Conservation (phyloP, 2,888 invertebrate genomes). For the Acleris emargana region DNA sequence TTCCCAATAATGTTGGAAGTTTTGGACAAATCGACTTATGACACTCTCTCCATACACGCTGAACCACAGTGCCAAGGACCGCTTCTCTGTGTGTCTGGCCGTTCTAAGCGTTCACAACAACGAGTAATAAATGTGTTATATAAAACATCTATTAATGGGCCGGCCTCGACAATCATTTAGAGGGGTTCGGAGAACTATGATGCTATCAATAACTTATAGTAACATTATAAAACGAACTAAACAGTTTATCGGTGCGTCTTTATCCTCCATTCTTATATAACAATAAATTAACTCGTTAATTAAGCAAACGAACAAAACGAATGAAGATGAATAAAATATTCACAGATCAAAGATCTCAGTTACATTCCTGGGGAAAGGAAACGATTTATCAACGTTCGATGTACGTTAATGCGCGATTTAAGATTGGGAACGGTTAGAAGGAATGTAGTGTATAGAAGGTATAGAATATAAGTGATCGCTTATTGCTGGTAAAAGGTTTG, state of each 20-base stretch:
- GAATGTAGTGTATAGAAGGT: conserved; percentile 3
- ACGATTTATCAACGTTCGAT: conserved; percentile 26
- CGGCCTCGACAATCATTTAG: conserved; percentile 10
- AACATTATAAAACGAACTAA: conserved; percentile 36
- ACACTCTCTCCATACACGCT: too few species aligned
- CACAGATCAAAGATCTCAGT: conserved; percentile 19
- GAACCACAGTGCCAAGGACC: too few species aligned
- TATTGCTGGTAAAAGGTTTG: conserved; percentile 27
- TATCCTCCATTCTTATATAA: conserved; percentile 41
- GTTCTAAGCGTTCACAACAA: background rate
- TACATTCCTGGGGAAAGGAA: conserved; percentile 26
- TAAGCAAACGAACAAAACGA: conserved; percentile 24
- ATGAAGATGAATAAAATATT: conserved; percentile 22
- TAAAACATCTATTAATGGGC: conserved; percentile 25
- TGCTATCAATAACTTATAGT: conserved; percentile 42
- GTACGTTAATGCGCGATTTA: conserved; percentile 15
- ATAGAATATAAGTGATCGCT: conserved; percentile 8
- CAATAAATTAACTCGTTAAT: conserved; percentile 44
- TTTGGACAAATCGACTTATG: too few species aligned
- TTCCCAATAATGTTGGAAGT: too few species aligned
- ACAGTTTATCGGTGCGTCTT: conserved; percentile 32
- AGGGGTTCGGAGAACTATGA: conserved; percentile 47
- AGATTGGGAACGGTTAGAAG: conserved; percentile 20
- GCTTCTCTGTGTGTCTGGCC: conserved; percentile 1
- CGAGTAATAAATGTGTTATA: conserved; percentile 11